Conservation (phyloP, 2,113 vertebrate genomes). For the Symphodus melops region DNA sequence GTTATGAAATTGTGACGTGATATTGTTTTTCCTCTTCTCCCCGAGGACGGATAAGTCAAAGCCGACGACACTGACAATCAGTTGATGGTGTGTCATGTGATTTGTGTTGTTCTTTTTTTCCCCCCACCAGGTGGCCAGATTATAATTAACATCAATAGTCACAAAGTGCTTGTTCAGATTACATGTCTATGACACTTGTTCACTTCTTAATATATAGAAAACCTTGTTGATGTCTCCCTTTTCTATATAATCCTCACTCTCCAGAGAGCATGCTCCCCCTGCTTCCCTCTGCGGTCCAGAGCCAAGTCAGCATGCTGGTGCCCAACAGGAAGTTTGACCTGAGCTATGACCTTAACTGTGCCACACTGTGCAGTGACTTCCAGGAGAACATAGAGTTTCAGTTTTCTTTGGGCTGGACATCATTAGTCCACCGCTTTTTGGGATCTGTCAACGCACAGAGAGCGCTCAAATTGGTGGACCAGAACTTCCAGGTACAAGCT, state of each 20-base stretch:
- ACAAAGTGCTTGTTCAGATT: neutral
- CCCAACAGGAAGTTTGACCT: slow-evolving; percentile 95
- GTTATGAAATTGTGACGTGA: slow-evolving; percentile 16
- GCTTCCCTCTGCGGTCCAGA: slow-evolving; percentile 88
- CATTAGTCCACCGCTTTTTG: slow-evolving; percentile 92
- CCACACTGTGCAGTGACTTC: slow-evolving; percentile 93
- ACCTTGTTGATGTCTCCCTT: neutral
- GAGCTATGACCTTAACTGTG: slow-evolving; percentile 95
- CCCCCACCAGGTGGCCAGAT: neutral
- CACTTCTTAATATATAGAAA: neutral
- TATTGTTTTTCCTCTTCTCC: neutral
- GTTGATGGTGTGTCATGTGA: neutral
- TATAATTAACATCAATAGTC: neutral
- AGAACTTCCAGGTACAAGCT: slow-evolving; percentile 83
- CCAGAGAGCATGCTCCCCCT: slow-evolving; percentile 93
- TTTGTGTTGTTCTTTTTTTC: neutral
- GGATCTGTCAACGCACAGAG: slow-evolving; percentile 89
- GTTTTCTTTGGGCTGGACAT: slow-evolving; percentile 93
- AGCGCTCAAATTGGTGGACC: slow-evolving; percentile 88
- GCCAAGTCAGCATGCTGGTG: slow-evolving; percentile 88
- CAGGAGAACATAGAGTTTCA: slow-evolving; percentile 96
- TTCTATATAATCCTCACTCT: slow-evolving; percentile 9
- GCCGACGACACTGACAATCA: neutral
- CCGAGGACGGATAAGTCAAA: neutral
- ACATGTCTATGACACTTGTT: too few relatives aligned